Conservation (phyloP, 2,888 invertebrate genomes). For the Gerris lacustris region DNA sequence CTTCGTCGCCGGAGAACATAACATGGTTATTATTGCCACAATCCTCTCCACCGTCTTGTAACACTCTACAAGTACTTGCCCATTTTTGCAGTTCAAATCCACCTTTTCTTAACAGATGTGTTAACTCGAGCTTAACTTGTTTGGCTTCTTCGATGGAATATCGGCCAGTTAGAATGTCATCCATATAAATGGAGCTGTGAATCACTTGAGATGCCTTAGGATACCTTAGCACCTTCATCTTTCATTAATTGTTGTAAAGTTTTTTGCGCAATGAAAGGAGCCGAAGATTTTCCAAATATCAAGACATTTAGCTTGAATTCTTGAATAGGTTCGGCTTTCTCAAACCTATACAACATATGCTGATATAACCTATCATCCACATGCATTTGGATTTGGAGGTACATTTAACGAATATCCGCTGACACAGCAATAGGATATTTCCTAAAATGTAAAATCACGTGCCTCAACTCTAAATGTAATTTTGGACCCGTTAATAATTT, state of each 20-base stretch:
- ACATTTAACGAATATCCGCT: conserved; percentile 17
- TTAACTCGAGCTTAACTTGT: conserved; percentile 25
- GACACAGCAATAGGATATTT: conserved; percentile 13
- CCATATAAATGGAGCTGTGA: no score
- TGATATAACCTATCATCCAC: conserved; percentile 23
- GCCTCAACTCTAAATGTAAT: conserved; percentile 1
- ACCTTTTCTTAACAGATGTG: conserved; percentile 18
- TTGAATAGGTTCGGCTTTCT: conserved; percentile 18
- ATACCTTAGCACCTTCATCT: no score
- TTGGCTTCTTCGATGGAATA: conserved; percentile 26
- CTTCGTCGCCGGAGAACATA: conserved; percentile 8
- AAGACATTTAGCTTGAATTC: conserved; percentile 26
- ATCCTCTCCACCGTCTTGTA: conserved; percentile 13
- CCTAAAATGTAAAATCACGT: conserved; percentile 8
- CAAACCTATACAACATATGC: conserved; percentile 29
- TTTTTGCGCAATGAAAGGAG: no score
- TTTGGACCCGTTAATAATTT: conserved; percentile 13
- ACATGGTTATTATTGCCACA: conserved; percentile 17
- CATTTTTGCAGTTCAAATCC: conserved; percentile 28
- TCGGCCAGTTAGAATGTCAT: conserved; percentile 29
- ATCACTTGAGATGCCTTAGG: no score
- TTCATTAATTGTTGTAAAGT: no score
- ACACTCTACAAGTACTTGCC: conserved; percentile 21
- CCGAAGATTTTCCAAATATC: no score
- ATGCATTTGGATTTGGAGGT: conserved; percentile 16